Conservation (phyloP, 2,113 vertebrate genomes). For the Glaucomys volans region DNA sequence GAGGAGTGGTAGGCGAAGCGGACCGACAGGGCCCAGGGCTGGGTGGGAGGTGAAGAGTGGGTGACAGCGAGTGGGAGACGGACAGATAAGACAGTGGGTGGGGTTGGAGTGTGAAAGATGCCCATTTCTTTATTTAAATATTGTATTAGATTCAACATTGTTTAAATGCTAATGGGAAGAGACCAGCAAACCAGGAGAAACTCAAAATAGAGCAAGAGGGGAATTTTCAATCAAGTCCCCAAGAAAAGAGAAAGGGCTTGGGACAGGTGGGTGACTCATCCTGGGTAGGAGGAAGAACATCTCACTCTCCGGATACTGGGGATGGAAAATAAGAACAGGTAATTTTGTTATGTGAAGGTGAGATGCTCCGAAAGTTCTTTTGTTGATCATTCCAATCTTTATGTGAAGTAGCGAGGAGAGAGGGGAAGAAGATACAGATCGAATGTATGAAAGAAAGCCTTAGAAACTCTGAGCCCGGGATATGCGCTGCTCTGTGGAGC, state of each 20-base stretch:
- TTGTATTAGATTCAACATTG: background rate
- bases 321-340: background rate
- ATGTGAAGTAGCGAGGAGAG: background rate
- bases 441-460: background rate
- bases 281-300: background rate
- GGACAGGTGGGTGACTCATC: background rate
- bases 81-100: background rate
- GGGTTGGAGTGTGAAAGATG: background rate
- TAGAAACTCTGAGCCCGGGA: background rate
- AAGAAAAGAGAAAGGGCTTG: background rate
- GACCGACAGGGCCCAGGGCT: background rate
- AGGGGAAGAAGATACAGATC: background rate
- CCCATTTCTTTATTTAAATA: background rate
- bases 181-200: background rate
- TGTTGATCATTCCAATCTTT: background rate
- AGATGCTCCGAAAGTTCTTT: background rate
- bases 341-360: background rate
- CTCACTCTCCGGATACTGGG: background rate
- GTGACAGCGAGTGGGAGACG: background rate
- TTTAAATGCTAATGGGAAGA: background rate
- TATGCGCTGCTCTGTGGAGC: background rate
- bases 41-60: background rate
- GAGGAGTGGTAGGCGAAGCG: background rate
- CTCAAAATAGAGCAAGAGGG: background rate
- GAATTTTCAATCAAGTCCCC: background rate